Evolutionary conservation across 2,888 invertebrate genomes (phyloP).

Genomic region (Caenorhabditis afra): DNA sequence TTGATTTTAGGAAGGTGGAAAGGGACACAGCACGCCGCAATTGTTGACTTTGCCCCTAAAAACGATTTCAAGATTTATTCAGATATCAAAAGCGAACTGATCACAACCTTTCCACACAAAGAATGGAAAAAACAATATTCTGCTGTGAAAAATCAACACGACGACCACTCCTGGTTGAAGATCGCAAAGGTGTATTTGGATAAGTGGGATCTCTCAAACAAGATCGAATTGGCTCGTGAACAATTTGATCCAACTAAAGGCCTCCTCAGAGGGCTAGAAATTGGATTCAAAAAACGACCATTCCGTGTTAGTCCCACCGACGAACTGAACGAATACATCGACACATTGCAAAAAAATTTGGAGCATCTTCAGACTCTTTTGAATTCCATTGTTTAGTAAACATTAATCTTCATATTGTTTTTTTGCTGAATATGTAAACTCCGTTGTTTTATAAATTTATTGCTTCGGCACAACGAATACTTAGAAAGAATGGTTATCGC

Average conservation of each 20-base stretch:
- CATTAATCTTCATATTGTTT: no score
- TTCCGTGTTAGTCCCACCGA: slow-evolving; percentile 26
- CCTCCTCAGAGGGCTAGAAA: slow-evolving; percentile 18
- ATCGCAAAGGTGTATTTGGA: slow-evolving; percentile 35
- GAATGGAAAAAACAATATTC: slow-evolving; percentile 3
- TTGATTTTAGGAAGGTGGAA: slow-evolving; percentile 45
- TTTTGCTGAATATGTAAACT: no score
- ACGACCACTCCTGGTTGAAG: slow-evolving; percentile 42
- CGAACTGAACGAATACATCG: slow-evolving; percentile 32
- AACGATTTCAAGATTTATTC: slow-evolving; percentile 14
- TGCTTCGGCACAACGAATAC: no score
- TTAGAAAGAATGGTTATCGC: no score
- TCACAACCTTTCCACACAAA: slow-evolving; percentile 19
- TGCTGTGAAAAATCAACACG: slow-evolving; percentile 28
- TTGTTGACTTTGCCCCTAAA: slow-evolving; percentile 41
- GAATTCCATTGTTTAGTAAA: slow-evolving; percentile 30
- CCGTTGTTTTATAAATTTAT: no score
- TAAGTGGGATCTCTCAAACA: slow-evolving; percentile 30
- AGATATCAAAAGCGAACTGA: slow-evolving; percentile 28
- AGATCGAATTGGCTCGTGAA: slow-evolving; percentile 43
- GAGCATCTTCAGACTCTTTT: slow-evolving; percentile 29
- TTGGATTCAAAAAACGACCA: slow-evolving; percentile 16
- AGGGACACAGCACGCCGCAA: slow-evolving; percentile 41
- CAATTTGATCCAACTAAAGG: slow-evolving; percentile 30
- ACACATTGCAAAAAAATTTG: slow-evolving; percentile 18